Percentiles rank a stretch among this genome's conserved stretches.
Evolutionary conservation across 2,113 vertebrate species (phyloP).

Genomic region (Pionites leucogaster): DNA sequence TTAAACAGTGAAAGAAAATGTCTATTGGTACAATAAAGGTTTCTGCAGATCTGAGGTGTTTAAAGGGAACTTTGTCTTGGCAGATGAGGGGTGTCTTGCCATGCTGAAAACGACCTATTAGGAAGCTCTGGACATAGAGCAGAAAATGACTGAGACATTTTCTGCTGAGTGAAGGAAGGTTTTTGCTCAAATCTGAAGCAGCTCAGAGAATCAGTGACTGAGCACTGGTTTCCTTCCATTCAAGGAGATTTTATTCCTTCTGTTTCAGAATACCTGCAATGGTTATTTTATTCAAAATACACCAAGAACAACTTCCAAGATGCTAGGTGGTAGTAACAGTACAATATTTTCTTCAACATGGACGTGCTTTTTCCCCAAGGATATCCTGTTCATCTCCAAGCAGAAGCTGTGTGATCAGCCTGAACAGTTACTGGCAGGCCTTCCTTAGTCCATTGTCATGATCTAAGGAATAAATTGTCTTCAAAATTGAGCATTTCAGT

Average conservation of each 20-base stretch:
- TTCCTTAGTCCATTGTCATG: neutral
- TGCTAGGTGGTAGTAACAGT: neutral
- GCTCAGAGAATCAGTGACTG: neutral
- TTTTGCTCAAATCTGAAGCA: neutral
- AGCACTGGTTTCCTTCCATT: neutral
- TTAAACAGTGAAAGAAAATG: neutral
- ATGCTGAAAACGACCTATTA: neutral
- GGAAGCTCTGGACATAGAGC: neutral
- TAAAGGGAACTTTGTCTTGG: neutral
- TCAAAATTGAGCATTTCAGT: neutral
- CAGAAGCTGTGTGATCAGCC: neutral
- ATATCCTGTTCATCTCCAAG: neutral
- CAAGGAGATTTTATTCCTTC: neutral
- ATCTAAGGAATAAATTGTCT: neutral
- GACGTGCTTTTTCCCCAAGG: neutral
- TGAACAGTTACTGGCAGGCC: neutral
- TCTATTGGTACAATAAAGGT: neutral
- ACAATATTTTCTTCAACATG: neutral
- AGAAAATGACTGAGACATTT: neutral
- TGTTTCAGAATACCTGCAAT: neutral
- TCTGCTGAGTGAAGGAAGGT: neutral
- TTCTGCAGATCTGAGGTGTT: neutral
- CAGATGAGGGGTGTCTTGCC: neutral
- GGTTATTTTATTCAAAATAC: neutral
- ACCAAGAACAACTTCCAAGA: neutral